Evolutionary conservation across 2,113 vertebrate genomes (phyloP).

Genomic region (Limanda limanda): DNA sequence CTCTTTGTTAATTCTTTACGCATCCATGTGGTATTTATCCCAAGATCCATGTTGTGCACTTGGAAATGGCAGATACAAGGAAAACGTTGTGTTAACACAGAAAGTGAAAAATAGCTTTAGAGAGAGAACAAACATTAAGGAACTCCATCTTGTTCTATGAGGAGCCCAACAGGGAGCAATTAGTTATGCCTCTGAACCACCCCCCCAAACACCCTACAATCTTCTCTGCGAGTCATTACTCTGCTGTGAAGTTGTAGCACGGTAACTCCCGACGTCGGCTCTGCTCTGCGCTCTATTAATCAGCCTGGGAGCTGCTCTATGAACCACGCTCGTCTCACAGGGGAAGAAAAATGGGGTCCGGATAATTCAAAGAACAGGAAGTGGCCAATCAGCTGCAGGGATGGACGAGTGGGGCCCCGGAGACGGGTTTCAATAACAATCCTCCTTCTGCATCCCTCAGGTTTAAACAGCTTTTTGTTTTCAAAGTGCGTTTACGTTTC

Average conservation of each 20-base stretch:
- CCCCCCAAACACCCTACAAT: neutral
- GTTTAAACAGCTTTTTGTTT: neutral
- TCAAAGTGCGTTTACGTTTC: slow-evolving; percentile 2
- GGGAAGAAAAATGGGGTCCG: neutral
- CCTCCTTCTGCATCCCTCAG: slow-evolving; percentile 5
- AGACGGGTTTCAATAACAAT: slow-evolving; percentile 21
- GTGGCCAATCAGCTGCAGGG: slow-evolving; percentile 31
- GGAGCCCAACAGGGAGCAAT: slow-evolving; percentile 49
- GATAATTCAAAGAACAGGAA: slow-evolving; percentile 17
- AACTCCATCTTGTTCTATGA: slow-evolving; percentile 32
- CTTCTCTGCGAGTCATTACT: slow-evolving; percentile 40
- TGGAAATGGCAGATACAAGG: slow-evolving; percentile 19
- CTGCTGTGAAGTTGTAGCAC: slow-evolving; percentile 39
- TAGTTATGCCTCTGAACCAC: slow-evolving; percentile 16
- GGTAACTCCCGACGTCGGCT: slow-evolving; percentile 19
- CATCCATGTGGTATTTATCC: neutral
- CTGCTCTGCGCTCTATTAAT: slow-evolving; percentile 64
- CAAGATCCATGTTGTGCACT: slow-evolving; percentile 16
- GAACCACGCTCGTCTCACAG: slow-evolving; percentile 19
- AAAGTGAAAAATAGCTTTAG: slow-evolving; percentile 5
- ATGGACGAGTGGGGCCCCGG: slow-evolving; percentile 10
- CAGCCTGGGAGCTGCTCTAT: slow-evolving; percentile 66
- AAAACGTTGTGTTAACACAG: neutral
- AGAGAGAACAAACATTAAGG: slow-evolving; percentile 38
- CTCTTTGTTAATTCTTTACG: neutral